phyloP scores from a whole-genome alignment of 1,140 invertebrate species.

The Drosophila pectinifera region DNA sequence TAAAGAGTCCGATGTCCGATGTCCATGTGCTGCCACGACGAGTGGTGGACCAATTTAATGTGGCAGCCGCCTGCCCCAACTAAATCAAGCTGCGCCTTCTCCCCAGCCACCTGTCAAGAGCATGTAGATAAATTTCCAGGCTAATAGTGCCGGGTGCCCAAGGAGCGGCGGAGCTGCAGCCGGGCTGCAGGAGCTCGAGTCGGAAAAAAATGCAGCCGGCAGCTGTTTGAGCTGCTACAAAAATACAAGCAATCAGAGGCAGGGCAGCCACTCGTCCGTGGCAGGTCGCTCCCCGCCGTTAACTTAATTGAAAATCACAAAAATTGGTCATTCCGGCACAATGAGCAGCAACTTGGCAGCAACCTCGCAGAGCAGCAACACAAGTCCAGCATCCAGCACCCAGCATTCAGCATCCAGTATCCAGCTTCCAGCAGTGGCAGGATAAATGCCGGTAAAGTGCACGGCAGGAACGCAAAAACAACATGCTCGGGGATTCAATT shows the following conservation, averaged over 20 bases:
- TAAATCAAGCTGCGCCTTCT: conserved; percentile 62
- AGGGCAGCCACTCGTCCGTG: conserved; percentile 23
- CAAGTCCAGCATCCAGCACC: too few relatives aligned
- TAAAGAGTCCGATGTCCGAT: conserved; percentile 5
- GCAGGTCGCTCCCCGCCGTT: conserved; percentile 48
- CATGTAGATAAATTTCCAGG: conserved; percentile 78
- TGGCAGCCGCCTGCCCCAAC: conserved; percentile 54
- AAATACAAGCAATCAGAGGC: conserved; percentile 48
- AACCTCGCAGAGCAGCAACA: not conserved
- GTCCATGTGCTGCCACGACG: conserved; percentile 46
- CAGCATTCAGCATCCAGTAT: too few relatives aligned
- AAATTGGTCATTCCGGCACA: conserved; percentile 81
- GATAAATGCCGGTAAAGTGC: conserved; percentile 66
- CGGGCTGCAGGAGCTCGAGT: conserved; percentile 33
- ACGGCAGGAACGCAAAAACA: conserved; percentile 53
- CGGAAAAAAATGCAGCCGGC: conserved; percentile 48
- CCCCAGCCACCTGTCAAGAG: conserved; percentile 71
- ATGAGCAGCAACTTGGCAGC: conserved; percentile 73
- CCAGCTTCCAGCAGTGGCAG: conserved; percentile 13
- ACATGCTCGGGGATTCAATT: conserved; percentile 57
- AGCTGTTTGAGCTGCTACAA: conserved; percentile 71
- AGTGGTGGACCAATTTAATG: conserved; percentile 72
- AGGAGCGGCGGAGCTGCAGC: conserved; percentile 25
- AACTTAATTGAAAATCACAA: conserved; percentile 84
- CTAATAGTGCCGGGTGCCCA: conserved; percentile 73